Conservation (phyloP, 2,113 vertebrate species). For the Progne subis region DNA sequence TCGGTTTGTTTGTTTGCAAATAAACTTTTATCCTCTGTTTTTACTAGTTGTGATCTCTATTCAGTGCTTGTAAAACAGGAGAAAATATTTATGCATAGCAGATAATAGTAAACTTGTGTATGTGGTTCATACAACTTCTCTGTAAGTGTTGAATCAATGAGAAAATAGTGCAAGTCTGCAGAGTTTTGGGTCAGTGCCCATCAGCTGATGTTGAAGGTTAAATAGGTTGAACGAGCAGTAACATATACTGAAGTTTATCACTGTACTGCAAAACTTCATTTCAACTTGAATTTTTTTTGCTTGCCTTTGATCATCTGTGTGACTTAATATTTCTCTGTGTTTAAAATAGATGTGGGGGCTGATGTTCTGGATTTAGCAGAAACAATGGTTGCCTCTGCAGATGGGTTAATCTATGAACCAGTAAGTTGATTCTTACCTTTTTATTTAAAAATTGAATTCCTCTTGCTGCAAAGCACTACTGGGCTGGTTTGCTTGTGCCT, state of each 20-base stretch:
- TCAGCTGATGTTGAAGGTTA: background rate
- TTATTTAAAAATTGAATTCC: background rate
- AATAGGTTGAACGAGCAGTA: background rate
- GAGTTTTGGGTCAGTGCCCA: background rate
- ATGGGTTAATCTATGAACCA: slow-evolving; percentile 92
- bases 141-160: background rate
- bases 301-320: background rate
- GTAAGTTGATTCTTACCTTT: slow-evolving; percentile 77
- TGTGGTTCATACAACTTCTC: background rate
- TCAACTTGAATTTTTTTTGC: background rate
- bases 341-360: slow-evolving; percentile 88
- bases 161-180: background rate
- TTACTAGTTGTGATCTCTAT: background rate
- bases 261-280: background rate
- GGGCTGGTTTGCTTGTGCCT: background rate
- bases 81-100: background rate
- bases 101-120: background rate
- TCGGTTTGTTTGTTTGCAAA: background rate
- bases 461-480: background rate
- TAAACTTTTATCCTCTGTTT: background rate
- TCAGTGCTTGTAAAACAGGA: background rate
- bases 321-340: background rate
- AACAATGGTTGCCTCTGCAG: slow-evolving; percentile 92
- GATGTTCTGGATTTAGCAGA: slow-evolving; percentile 96
- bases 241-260: background rate